Evolutionary conservation across 2,113 vertebrate species (phyloP).

Genomic region (Meles meles): DNA sequence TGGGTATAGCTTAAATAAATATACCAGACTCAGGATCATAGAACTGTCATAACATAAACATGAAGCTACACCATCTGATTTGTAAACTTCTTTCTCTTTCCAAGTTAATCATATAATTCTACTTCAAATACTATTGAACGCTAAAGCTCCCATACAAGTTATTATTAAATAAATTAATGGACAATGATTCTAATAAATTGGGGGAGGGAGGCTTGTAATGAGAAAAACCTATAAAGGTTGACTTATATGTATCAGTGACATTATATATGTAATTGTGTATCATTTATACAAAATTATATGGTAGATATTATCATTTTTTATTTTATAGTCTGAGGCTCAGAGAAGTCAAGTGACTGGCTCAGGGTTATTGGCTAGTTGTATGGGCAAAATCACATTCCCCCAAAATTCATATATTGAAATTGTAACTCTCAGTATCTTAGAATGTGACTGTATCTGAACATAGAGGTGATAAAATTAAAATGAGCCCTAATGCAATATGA

Average conservation of each 20-base stretch:
- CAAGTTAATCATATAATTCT: background rate
- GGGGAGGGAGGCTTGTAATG: accelerated
- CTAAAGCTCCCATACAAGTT: accelerated
- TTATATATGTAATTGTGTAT: background rate
- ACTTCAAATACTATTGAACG: background rate
- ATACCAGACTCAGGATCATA: background rate
- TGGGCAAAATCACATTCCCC: background rate
- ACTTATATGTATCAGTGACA: background rate
- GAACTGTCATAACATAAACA: background rate
- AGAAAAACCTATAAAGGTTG: background rate
- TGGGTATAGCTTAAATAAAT: background rate
- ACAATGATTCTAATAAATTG: background rate
- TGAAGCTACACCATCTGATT: background rate
- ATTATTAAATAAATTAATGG: background rate
- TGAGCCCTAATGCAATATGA: background rate
- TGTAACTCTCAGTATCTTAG: background rate
- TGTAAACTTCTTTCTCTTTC: background rate
- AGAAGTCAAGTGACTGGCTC: background rate
- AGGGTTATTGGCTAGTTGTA: background rate
- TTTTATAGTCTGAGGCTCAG: background rate
- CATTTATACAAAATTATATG: background rate
- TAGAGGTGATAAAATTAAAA: background rate
- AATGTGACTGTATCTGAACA: background rate
- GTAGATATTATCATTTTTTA: background rate
- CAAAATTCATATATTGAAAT: background rate